phyloP scores from a whole-genome alignment of 2,113 vertebrate species.

The Athene noctua region DNA sequence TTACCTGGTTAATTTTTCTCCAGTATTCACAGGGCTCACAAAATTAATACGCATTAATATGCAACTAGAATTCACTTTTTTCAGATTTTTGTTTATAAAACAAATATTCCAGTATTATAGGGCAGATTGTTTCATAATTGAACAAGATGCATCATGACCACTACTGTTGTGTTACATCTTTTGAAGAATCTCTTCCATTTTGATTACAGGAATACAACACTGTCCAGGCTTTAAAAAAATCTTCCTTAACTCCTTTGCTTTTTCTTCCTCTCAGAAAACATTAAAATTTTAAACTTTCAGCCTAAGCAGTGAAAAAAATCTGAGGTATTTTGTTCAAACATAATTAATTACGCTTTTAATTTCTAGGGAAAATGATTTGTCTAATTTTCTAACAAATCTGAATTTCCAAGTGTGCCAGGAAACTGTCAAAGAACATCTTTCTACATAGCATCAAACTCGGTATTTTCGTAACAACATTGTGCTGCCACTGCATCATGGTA shows the following conservation, averaged over 20 bases:
- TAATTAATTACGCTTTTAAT: not conserved
- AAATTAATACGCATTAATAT: not conserved
- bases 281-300: not conserved
- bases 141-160: not conserved
- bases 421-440: not conserved
- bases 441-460: not conserved
- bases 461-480: not conserved
- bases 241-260: not conserved
- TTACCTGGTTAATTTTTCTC: constrained; percentile 7
- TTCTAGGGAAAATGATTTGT: not conserved
- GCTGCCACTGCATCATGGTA: not conserved
- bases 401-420: not conserved
- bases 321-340: not conserved
- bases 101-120: not conserved
- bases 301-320: not conserved
- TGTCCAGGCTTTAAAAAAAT: not conserved
- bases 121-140: not conserved
- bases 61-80: not conserved
- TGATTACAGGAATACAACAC: not conserved
- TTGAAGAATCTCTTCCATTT: not conserved
- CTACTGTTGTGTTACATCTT: not conserved
- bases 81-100: not conserved
- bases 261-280: not conserved
- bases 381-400: not conserved
- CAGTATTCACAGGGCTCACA: not conserved